Base-by-base conservation (phyloP, 2,113 vertebrate genomes). In the Cryptomyrus ogoouensis region DNA sequence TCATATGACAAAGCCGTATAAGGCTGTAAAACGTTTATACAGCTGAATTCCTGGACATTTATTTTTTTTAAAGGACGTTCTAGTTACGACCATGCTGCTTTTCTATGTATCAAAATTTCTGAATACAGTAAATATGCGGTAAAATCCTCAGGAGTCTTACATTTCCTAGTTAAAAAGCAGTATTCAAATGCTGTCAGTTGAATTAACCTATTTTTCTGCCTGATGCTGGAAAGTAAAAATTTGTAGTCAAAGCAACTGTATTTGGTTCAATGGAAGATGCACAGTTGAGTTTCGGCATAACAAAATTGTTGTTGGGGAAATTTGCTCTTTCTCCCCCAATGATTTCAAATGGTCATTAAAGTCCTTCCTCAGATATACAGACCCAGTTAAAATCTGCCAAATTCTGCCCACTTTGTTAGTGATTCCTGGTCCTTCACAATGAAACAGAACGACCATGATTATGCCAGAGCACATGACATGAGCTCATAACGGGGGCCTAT, bases 401-500 rank as follows among this genome's bases (percentile, higher is more conserved):
- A 83, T 62, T 62, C 24, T 62, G 56, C 56, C 1, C 39, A 47
- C 80, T 15, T 46, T 0, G 5, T 70, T 70, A 31, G 27, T 31
- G n/a, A 10, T 27, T 70, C 66, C 27, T 31, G 12, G 66, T 70
- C 24, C 10, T 13, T 35, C 66, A n/a, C 27, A 35, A 15, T 42
- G 31, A 77, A 19, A 39, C 80, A 24, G 27, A 24, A 47, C 0
- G 21, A n/a, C 19, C 44, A 24, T 44, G 42, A 87, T 35, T 27
- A 87, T 31, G 27, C 49, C 49, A 27, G 12, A 10, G 10, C 35
- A 90, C n/a, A 66, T 52, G 27, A 50, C 44, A 86, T 5, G 2
- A 50, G 52, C 85, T 70, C 83, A 35, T 56, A 39, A 66, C 53
- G 70, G 56, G 35, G 53, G 90, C 89, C 42, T 49, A 89, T 8